Percentiles rank a stretch among this genome's conserved stretches.
phyloP scores from a whole-genome alignment of 2,797 vertebrate genomes.

The Xiphorhynchus erythropygius region DNA sequence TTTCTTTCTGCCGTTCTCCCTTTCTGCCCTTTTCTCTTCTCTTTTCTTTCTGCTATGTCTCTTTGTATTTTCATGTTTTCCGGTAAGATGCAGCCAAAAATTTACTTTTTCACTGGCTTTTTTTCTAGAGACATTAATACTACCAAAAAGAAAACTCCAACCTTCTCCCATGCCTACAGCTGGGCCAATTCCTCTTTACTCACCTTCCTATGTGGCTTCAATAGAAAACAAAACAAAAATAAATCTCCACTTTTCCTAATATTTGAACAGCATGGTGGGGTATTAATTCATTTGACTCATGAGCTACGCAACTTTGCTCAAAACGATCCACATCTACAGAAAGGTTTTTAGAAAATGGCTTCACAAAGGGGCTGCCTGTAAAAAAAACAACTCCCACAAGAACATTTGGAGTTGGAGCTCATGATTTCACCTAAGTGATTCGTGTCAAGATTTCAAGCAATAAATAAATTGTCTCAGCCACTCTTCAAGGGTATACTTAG shows the following conservation, averaged over 20 bases:
- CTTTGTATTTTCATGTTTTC: background rate
- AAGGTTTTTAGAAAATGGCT: background rate
- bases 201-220: background rate
- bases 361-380: background rate
- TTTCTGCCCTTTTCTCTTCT: no score
- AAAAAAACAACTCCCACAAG: background rate
- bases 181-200: background rate
- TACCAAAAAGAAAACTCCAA: background rate
- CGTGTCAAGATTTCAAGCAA: background rate
- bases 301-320: background rate
- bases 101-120: background rate
- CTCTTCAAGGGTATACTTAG: background rate
- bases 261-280: background rate
- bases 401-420: background rate
- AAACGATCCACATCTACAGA: background rate
- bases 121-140: background rate
- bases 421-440: background rate
- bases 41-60: background rate
- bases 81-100: background rate
- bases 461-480: background rate
- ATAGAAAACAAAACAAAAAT: background rate
- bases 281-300: background rate
- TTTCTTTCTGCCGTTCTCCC: no score
- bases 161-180: background rate
- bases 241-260: background rate